Percentiles rank a stretch among this genome's conserved stretches.
phyloP scores from a whole-genome alignment of 2,888 invertebrate genomes.

The Drosophila limbata region DNA sequence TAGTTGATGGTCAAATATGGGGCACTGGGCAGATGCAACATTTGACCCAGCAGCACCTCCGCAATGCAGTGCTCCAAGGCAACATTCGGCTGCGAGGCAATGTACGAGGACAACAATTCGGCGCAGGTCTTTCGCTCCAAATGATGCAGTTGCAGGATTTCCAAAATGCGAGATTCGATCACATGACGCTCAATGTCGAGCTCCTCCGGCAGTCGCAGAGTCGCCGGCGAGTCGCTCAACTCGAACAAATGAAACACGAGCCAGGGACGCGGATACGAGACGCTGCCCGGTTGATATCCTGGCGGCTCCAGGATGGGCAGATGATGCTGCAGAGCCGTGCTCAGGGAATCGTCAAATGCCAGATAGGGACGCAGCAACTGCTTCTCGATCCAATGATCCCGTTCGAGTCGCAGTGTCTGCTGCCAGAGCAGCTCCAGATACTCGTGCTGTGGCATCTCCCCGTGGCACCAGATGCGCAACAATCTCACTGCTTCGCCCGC shows the following conservation, averaged over 20 bases:
- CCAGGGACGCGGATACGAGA: slow-evolving; percentile 96
- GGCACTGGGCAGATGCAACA: slow-evolving; percentile 96
- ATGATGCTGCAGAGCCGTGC: slow-evolving; percentile 97
- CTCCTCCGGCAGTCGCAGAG: slow-evolving; percentile 95
- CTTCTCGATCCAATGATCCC: slow-evolving; percentile 98
- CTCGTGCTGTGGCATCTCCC: slow-evolving; percentile 94
- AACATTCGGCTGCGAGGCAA: slow-evolving; percentile 93
- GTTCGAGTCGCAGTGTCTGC: slow-evolving; percentile 94
- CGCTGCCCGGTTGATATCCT: slow-evolving; percentile 83
- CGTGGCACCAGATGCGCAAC: slow-evolving; percentile 95
- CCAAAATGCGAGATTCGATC: slow-evolving; percentile 97
- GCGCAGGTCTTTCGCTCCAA: slow-evolving; percentile 97
- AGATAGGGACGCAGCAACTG: slow-evolving; percentile 97
- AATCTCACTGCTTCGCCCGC: slow-evolving; percentile 93
- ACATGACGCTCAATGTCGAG: slow-evolving; percentile 98
- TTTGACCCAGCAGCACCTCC: slow-evolving; percentile 96
- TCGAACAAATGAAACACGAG: slow-evolving; percentile 98
- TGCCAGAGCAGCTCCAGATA: slow-evolving; percentile 98
- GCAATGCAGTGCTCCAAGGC: slow-evolving; percentile 99
- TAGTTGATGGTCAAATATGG: slow-evolving; percentile 96
- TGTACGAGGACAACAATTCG: slow-evolving; percentile 94
- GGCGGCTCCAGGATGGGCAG: slow-evolving; percentile 87
- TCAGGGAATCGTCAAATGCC: slow-evolving; percentile 96
- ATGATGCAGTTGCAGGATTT: slow-evolving; percentile 94
- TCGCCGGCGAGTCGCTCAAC: slow-evolving; percentile 97